phyloP scores from a whole-genome alignment of 2,797 vertebrate genomes.

The Periparus ater region DNA sequence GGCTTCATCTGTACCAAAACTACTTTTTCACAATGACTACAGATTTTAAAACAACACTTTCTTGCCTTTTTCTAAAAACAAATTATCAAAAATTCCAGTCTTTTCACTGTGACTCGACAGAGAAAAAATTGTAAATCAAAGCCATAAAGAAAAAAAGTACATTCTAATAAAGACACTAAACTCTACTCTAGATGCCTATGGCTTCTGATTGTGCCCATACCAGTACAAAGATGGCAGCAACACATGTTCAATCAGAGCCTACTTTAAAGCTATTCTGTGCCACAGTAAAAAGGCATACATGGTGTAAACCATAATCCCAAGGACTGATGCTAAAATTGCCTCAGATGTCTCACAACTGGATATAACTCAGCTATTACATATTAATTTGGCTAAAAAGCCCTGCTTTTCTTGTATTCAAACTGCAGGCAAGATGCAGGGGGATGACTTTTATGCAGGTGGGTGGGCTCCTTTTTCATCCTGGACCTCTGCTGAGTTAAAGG shows the following conservation, averaged over 20 bases:
- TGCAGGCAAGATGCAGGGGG: not conserved
- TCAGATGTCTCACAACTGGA: slow-evolving; percentile 20
- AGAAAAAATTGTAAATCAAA: not conserved
- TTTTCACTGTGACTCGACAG: not conserved
- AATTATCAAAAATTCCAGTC: not conserved
- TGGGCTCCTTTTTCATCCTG: not conserved
- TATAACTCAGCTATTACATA: slow-evolving; percentile 20
- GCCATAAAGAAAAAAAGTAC: not conserved
- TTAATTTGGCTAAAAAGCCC: not conserved
- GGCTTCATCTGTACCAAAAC: not conserved
- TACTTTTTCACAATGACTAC: not conserved
- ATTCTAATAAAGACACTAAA: not conserved
- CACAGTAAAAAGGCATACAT: not conserved
- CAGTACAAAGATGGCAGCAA: slow-evolving; percentile 6
- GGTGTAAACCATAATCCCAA: not conserved
- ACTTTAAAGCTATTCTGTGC: not conserved
- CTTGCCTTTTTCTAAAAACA: not conserved
- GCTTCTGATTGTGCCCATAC: not conserved
- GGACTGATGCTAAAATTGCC: not conserved
- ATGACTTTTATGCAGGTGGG: not conserved
- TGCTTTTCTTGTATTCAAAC: slow-evolving; percentile 4
- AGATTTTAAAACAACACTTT: not conserved
- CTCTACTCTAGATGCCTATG: not conserved
- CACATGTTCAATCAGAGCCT: not conserved
- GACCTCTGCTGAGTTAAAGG: slow-evolving; percentile 30